Percentiles rank a stretch among this genome's conserved stretches.
Conservation (phyloP, 2,113 vertebrate species). For the Daphoenositta chrysoptera region DNA sequence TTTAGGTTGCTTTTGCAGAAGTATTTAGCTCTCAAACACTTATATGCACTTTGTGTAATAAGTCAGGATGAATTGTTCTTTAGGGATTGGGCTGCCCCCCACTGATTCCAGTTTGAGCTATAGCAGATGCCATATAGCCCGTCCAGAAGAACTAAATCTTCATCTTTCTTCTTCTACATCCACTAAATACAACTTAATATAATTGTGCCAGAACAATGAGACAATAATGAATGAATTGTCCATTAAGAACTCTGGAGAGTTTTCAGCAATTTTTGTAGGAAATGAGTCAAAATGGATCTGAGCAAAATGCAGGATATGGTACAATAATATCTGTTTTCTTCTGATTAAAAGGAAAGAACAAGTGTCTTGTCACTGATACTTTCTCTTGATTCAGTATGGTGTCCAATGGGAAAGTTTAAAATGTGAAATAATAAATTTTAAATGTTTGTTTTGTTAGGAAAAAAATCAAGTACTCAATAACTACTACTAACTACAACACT, state of each 20-base stretch:
- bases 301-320: not conserved
- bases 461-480: not conserved
- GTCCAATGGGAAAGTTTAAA: slow-evolving; percentile 1
- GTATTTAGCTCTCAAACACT: not conserved
- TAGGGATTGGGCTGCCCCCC: not conserved
- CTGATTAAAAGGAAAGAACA: not conserved
- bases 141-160: not conserved
- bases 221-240: not conserved
- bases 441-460: not conserved
- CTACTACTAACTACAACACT: slow-evolving; percentile 12
- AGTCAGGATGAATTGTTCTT: not conserved
- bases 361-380: not conserved
- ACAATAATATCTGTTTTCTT: not conserved
- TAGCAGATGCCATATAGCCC: slow-evolving; percentile 1
- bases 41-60: not conserved
- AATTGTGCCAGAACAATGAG: not conserved
- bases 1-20: not conserved
- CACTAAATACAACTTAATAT: not conserved
- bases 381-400: not conserved
- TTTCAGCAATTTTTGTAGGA: slow-evolving; percentile 29
- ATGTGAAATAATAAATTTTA: slow-evolving; percentile 10
- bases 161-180: not conserved
- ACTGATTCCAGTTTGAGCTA: not conserved
- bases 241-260: not conserved
- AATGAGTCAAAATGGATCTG: slow-evolving; percentile 22